Conservation (phyloP, 2,888 invertebrate genomes). For the Notodonta dromedarius region DNA sequence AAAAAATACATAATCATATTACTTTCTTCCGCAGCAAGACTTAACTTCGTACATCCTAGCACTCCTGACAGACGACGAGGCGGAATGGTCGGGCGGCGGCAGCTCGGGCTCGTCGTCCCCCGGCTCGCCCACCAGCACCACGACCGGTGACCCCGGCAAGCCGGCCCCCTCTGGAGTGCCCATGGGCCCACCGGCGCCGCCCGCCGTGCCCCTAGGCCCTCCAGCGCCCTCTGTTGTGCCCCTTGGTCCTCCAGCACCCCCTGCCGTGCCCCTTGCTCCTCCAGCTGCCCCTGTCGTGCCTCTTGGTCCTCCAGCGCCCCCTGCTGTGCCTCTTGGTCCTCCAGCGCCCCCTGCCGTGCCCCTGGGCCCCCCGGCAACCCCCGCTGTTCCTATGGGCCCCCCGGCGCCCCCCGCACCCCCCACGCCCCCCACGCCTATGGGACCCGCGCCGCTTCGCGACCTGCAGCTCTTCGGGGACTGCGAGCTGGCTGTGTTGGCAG, state of each 20-base stretch:
- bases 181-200: slow-evolving; percentile 20
- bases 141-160: slow-evolving; percentile 17
- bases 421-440: slow-evolving; percentile 20
- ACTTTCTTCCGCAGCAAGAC: slow-evolving; percentile 58
- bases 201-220: slow-evolving; percentile 5
- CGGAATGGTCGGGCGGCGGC: slow-evolving; percentile 55
- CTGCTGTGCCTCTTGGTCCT: too few relatives aligned
- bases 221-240: slow-evolving; percentile 5
- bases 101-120: slow-evolving; percentile 37
- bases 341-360: slow-evolving; percentile 12
- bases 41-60: slow-evolving; percentile 71
- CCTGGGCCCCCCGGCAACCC: slow-evolving; percentile 13
- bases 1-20: too few relatives aligned
- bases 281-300: slow-evolving; percentile 3
- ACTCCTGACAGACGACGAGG: slow-evolving; percentile 73
- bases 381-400: slow-evolving; percentile 5
- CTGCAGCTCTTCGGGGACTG: slow-evolving; percentile 73
- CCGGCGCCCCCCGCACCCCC: slow-evolving; percentile 7
- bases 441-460: slow-evolving; percentile 57
- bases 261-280: slow-evolving; percentile 4
- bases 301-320: neutral
- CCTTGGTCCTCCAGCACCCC: neutral
- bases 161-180: slow-evolving; percentile 3
- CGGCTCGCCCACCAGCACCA: slow-evolving; percentile 15
- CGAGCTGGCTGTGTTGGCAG: slow-evolving; percentile 73